Percentiles rank a stretch among this genome's conserved stretches.
phyloP scores from a whole-genome alignment of 2,113 vertebrate species.

The Genyomyrus donnyi region DNA sequence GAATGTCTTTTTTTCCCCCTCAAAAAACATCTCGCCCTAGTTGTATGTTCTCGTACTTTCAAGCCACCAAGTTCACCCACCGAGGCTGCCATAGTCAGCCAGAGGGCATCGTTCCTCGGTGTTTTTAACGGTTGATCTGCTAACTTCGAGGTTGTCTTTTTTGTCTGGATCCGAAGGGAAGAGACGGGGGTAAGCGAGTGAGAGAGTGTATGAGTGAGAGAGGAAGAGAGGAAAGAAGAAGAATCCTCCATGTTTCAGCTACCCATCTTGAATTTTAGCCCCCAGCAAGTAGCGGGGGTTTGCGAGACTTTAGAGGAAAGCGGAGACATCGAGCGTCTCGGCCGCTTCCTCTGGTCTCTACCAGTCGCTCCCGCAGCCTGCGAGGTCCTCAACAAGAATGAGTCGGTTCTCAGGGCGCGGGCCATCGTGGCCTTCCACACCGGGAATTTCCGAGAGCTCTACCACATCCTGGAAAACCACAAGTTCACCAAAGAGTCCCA shows the following conservation, averaged over 20 bases:
- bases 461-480: slow-evolving; percentile 95
- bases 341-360: slow-evolving; percentile 97
- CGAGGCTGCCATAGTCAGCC: slow-evolving; percentile 58
- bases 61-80: slow-evolving; percentile 52
- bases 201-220: slow-evolving; percentile 38
- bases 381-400: slow-evolving; percentile 96
- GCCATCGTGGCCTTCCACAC: slow-evolving; percentile 97
- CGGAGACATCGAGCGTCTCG: slow-evolving; percentile 94
- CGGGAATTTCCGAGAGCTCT: slow-evolving; percentile 95
- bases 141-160: slow-evolving; percentile 56
- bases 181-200: slow-evolving; percentile 34
- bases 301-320: slow-evolving; percentile 99
- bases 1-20: slow-evolving; percentile 65
- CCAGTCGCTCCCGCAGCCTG: slow-evolving; percentile 95
- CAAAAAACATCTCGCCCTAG: slow-evolving; percentile 62
- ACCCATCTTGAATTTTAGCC: slow-evolving; percentile 97
- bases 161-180: slow-evolving; percentile 36
- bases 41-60: slow-evolving; percentile 60
- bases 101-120: slow-evolving; percentile 43
- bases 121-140: slow-evolving; percentile 41
- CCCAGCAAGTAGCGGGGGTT: slow-evolving; percentile 98
- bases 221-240: slow-evolving; percentile 53
- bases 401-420: slow-evolving; percentile 88
- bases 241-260: slow-evolving; percentile 97
- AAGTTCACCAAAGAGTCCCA: slow-evolving; percentile 99